phyloP scores from a whole-genome alignment of 2,113 vertebrate genomes.

The Mobula hypostoma region DNA sequence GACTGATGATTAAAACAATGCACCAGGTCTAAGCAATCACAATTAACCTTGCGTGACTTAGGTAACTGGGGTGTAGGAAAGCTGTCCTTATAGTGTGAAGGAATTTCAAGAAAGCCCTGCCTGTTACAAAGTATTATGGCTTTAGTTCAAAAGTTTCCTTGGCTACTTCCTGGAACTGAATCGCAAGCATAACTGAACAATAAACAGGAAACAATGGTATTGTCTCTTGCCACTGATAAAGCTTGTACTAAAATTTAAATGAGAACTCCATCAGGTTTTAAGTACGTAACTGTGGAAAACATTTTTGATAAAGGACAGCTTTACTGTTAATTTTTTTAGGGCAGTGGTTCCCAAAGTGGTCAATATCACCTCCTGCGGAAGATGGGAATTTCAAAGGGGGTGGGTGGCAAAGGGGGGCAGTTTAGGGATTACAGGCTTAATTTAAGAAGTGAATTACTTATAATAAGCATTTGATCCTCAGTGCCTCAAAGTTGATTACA shows the following conservation, averaged over 20 bases:
- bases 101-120: background rate
- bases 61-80: background rate
- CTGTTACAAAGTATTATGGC: background rate
- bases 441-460: too few relatives aligned
- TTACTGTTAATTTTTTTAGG: background rate
- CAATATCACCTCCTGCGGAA: too few relatives aligned
- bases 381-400: too few relatives aligned
- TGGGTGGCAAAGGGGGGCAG: too few relatives aligned
- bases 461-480: too few relatives aligned
- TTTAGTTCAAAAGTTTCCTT: background rate
- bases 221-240: background rate
- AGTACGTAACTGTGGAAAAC: background rate
- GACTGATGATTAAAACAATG: background rate
- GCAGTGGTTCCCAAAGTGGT: background rate
- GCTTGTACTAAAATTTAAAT: background rate
- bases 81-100: background rate
- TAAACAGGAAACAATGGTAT: slow-evolving; percentile 17
- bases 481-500: too few relatives aligned
- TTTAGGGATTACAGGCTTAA: too few relatives aligned
- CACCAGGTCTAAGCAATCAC: background rate
- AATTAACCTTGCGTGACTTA: background rate
- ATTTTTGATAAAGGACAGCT: background rate
- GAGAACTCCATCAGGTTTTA: background rate
- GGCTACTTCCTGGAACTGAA: background rate
- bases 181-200: background rate